Evolutionary conservation across 2,113 vertebrate genomes (phyloP), one percentile per base, ranked within the genome.

Genomic region (Mandrillus leucophaeus): DNA sequence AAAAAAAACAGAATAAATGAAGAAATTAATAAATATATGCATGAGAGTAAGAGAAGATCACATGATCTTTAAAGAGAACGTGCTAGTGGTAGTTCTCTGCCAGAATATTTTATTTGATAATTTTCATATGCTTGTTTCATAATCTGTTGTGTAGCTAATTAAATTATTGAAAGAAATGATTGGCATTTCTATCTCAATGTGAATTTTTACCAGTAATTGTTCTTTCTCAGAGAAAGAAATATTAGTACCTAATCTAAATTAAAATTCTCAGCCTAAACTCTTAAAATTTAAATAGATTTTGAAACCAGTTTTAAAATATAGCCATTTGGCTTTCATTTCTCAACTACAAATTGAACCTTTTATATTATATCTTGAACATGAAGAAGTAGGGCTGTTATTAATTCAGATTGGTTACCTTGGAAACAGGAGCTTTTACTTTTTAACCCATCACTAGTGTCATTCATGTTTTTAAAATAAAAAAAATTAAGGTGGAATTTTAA

Each of bases 391-490:
- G n/a, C 16, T 97, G 97, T 82, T 97, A 97, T 98, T 98, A 98
- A 98, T 98, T 98, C 98, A 97, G 85, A 88, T 92, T 52, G 8
- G 98, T 99, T 98, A 30, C 98, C 97, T 98, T 98, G 95, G 98
- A 98, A 98, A 99, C 98, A 88, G 76, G 61, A 97, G 30, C 23
- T 52, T 16, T 72, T 55, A 94, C 72, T 94, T 97, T 93, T 96
- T 93, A 97, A 97, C 23, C 12, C 40, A 76, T 88, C 57, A 97
- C 85, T 97, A 96, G 18, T 55, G 59, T 72, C 20, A 96, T 76
- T 32, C n/a, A 70, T 84, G 97, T 98, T 0, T 22, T 78, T 92
- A 88, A 97, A 88, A 66, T 38, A 88, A 95, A 82, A 79, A 90
- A 55, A 16, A 20, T 70, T 82, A 68, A 79, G 32, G 59, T 78